Percentiles rank a stretch among this genome's conserved stretches.
Conservation (phyloP, 2,113 vertebrate genomes). For the Grantiella picta region DNA sequence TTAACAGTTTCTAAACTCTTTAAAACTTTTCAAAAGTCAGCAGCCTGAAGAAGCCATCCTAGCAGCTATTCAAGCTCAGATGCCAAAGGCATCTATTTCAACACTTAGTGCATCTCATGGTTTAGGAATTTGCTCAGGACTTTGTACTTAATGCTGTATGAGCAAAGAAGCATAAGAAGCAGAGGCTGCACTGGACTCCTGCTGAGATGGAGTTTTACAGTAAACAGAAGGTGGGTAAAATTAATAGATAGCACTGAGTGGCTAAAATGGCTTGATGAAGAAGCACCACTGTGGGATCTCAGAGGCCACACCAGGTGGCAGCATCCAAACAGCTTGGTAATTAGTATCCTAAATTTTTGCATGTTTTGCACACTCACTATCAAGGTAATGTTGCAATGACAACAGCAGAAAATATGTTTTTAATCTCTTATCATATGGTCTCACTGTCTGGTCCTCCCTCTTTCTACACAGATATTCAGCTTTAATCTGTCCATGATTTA, state of each 20-base stretch:
- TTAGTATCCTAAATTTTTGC: background rate
- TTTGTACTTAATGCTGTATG: background rate
- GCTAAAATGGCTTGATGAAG: background rate
- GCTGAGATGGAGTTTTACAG: background rate
- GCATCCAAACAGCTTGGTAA: rapidly evolving
- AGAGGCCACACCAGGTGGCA: background rate
- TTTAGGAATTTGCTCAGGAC: background rate
- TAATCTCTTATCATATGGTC: background rate
- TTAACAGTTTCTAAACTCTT: background rate
- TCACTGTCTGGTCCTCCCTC: background rate
- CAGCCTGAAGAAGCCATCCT: background rate
- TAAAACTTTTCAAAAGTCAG: background rate
- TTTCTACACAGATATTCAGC: background rate
- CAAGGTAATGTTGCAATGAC: background rate
- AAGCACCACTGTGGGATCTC: background rate
- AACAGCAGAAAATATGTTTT: background rate
- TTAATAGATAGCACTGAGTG: background rate
- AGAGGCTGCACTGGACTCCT: background rate
- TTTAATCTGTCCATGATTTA: background rate
- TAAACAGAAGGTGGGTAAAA: background rate
- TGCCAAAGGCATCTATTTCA: background rate
- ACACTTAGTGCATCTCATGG: background rate
- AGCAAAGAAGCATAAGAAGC: background rate
- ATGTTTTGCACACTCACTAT: background rate
- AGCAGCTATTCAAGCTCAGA: background rate